A percentile compares a stretch with the other conserved stretches of the same genome.
phyloP scores from a whole-genome alignment of 2,888 invertebrate species.

The Strigamia crassipes region DNA sequence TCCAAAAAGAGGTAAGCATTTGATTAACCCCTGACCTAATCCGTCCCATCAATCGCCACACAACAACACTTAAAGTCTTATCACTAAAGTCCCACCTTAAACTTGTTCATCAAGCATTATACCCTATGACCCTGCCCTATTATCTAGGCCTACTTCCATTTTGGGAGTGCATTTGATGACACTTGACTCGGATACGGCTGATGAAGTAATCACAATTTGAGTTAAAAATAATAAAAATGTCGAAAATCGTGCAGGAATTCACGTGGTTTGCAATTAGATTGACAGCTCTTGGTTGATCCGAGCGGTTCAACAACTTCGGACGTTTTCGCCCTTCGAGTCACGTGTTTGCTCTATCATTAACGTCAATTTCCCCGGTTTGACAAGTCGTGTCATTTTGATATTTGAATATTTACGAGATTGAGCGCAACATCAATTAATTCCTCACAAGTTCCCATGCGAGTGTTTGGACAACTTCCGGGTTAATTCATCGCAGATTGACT shows the following conservation, averaged over 20 bases:
- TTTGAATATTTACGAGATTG: background rate
- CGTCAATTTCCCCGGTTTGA: background rate
- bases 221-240: too few species aligned
- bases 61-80: background rate
- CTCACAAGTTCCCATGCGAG: background rate
- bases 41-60: background rate
- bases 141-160: background rate
- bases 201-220: background rate
- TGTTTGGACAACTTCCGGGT: conserved; percentile 14
- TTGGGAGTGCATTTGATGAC: background rate
- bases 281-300: background rate
- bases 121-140: background rate
- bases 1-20: background rate
- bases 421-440: background rate
- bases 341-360: conserved; percentile 20
- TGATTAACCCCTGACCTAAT: background rate
- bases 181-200: background rate
- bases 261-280: background rate
- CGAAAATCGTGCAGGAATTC: background rate
- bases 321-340: background rate
- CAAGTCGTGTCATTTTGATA: background rate
- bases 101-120: background rate
- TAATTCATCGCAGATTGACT: background rate
- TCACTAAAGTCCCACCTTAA: background rate
- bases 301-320: background rate